A percentile compares a stretch with the other conserved stretches of the same genome.
Evolutionary conservation across 2,888 invertebrate genomes (phyloP).

Genomic region (Tuberolachnus salignus): DNA sequence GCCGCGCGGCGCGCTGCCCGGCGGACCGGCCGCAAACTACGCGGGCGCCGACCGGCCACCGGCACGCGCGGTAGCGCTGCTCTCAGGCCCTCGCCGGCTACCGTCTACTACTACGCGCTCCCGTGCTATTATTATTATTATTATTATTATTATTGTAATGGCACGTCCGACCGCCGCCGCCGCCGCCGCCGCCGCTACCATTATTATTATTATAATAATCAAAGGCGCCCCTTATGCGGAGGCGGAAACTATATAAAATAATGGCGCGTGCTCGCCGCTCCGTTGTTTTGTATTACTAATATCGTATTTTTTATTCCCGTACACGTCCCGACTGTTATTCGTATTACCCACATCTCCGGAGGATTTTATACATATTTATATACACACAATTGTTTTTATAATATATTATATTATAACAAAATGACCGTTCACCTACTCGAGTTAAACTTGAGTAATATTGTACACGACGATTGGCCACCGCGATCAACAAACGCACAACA

Average conservation of each 20-base stretch:
- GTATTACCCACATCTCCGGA: no score
- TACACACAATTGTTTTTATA: no score
- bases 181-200: not conserved
- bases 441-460: no score
- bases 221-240: conserved; percentile 24
- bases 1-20: conserved; percentile 7
- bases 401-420: no score
- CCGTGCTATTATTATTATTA: not conserved
- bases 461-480: no score
- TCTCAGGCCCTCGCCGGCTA: conserved; percentile 20
- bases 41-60: conserved; percentile 1
- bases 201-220: not conserved
- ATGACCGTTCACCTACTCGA: no score
- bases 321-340: no score
- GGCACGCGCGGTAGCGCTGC: conserved; percentile 36
- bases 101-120: not conserved
- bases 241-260: not conserved
- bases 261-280: conserved; percentile 16
- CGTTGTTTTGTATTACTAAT: no score
- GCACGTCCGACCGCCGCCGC: not conserved
- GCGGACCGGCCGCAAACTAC: conserved; percentile 32
- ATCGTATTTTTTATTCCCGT: no score
- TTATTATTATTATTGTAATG: no score
- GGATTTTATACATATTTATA: no score
- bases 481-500: no score